A percentile compares a stretch with the other conserved stretches of the same genome.
phyloP scores from a whole-genome alignment of 2,888 invertebrate genomes.

The Hedychridium roseum region DNA sequence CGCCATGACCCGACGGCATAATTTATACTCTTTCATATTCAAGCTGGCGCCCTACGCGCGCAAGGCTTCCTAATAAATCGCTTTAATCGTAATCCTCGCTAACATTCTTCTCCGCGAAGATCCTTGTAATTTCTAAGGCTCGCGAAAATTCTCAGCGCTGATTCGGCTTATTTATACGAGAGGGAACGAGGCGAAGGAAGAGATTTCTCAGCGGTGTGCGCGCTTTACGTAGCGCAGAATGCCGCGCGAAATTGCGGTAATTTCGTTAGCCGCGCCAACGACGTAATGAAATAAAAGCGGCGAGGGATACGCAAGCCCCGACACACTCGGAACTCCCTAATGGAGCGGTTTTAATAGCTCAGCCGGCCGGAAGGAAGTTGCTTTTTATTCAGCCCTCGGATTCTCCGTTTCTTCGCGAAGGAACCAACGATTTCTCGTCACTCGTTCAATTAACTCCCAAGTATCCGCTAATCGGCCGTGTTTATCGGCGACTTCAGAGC shows the following conservation, averaged over 20 bases:
- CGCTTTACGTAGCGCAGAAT: too few species aligned
- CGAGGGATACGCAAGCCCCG: too few species aligned
- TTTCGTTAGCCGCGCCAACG: constrained; percentile 45
- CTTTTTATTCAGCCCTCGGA: constrained; percentile 33
- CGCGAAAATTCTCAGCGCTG: not conserved
- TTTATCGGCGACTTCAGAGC: too few species aligned
- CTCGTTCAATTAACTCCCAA: too few species aligned
- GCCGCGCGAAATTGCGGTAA: constrained; percentile 46
- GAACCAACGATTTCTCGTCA: too few species aligned
- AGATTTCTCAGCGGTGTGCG: too few species aligned
- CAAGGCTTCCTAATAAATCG: not conserved
- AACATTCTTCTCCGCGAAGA: too few species aligned
- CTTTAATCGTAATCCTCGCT: too few species aligned
- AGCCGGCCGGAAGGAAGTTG: constrained; percentile 27
- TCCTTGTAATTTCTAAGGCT: not conserved
- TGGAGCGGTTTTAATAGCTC: constrained; percentile 37
- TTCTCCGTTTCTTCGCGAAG: too few species aligned
- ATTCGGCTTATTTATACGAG: too few species aligned
- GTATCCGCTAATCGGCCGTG: too few species aligned
- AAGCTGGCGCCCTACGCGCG: constrained; percentile 25
- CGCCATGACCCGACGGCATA: constrained; percentile 31
- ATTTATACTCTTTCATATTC: constrained; percentile 59
- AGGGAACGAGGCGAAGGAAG: not conserved
- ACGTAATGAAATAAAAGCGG: constrained; percentile 48
- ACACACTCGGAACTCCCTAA: too few species aligned